Base-by-base conservation (phyloP, 2,113 vertebrate species). In the Arenaria interpres region DNA sequence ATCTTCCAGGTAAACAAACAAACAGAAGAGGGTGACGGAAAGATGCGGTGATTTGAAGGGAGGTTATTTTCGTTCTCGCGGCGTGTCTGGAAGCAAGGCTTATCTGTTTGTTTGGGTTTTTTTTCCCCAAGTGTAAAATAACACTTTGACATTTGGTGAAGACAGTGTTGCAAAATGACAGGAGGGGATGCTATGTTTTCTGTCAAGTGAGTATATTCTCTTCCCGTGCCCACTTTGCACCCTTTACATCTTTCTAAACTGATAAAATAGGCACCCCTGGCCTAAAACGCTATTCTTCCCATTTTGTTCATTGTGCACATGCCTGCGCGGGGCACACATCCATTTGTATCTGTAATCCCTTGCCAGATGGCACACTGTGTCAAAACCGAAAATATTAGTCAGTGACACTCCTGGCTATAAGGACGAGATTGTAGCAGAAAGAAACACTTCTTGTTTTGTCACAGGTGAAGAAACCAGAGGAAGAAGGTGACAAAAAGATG, bases 1-100 rank as follows among this genome's bases (percentile, higher is more conserved):
- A 96, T 97, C 78, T 92, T 88, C 80, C 50, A 91, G 45, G 81
- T 76, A 96, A 96, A 95, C 81, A 95, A 88, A 95, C 85, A 87
- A 95, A 95, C 73, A 82, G 78, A 80, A 50, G 19, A 89, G 28
- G 41, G 46, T 87, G 83, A 93, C 45, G 90, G 92, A 91, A 93
- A 88, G 86, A 94, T 64, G 63, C 3, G 5, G 73, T 46, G 69
- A 75, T 73, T 92, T 77, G 76, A 96, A 96, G 73, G 39, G 41
- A 73, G 41, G 37, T 22, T 72, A 56, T 85, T 96, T 95, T 89
- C 90, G n/a, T 75, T 96, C 67, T 96, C 2, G 2, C 0, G 0
- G 41, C 71, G 27, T 79, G 46, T 69, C 68, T 87, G 71, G 43
- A 88, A 95, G 67, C 59, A 81, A 85, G n/a, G 59, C 46, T 90